Conservation (phyloP, 2,888 invertebrate genomes). For the Adineta ricciae region DNA sequence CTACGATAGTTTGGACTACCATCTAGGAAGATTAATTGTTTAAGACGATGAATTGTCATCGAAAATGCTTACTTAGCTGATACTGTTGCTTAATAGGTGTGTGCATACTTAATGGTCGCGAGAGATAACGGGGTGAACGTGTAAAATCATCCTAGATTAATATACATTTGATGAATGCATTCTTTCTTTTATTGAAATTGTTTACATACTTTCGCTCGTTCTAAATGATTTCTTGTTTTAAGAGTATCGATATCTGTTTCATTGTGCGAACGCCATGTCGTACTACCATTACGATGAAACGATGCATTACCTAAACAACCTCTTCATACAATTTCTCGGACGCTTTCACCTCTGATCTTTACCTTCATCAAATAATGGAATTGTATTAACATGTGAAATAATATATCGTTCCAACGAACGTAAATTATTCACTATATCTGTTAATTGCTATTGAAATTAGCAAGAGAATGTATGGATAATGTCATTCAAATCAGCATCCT, state of each 20-base stretch:
- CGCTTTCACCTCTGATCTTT: not conserved
- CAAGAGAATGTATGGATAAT: not conserved
- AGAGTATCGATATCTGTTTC: not conserved
- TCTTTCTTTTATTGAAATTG: not conserved
- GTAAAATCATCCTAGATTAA: not conserved
- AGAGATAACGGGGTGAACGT: not conserved
- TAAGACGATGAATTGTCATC: not conserved
- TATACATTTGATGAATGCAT: not conserved
- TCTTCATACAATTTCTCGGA: not conserved
- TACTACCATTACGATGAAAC: not conserved
- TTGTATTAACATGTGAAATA: not conserved
- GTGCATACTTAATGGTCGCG: constrained; percentile 7
- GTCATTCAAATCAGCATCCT: not conserved
- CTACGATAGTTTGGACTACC: not conserved
- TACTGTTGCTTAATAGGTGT: not conserved
- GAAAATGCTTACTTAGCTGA: not conserved
- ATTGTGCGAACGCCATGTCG: not conserved
- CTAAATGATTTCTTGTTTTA: not conserved
- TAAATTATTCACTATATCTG: constrained; percentile 1
- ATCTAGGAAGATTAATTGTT: not conserved
- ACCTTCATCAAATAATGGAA: not conserved
- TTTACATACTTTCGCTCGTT: not conserved
- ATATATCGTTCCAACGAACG: constrained; percentile 22
- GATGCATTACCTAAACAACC: not conserved
- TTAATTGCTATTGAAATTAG: not conserved